phyloP scores from a whole-genome alignment of 2,797 vertebrate genomes.

The Chiroxiphia lanceolata region DNA sequence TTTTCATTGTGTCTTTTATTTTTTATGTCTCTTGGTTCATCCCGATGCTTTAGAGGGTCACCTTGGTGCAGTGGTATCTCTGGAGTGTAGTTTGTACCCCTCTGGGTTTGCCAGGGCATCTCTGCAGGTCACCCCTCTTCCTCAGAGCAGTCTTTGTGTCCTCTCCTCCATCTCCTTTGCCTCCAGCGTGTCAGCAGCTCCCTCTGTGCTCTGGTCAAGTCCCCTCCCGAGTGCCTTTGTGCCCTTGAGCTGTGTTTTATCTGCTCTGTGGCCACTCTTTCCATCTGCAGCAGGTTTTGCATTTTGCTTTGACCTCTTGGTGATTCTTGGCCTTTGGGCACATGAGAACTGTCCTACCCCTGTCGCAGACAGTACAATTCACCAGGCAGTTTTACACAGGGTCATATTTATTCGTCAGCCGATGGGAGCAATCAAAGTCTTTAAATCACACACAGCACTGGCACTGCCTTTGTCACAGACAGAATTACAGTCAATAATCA shows the following conservation, averaged over 20 bases:
- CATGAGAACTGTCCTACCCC: neutral
- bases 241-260: neutral
- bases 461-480: neutral
- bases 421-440: neutral
- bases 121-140: neutral
- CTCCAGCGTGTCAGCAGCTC: neutral
- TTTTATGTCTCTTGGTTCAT: neutral
- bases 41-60: neutral
- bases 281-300: neutral
- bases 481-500: neutral
- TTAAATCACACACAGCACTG: neutral
- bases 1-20: neutral
- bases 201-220: neutral
- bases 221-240: neutral
- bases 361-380: neutral
- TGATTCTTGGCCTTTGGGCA: neutral
- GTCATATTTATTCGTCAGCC: constrained; percentile 39
- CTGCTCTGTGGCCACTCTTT: neutral
- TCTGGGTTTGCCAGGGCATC: neutral
- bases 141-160: neutral
- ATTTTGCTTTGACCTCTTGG: neutral
- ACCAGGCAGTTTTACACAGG: neutral
- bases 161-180: neutral
- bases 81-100: neutral
- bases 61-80: neutral